Evolutionary conservation across 2,797 vertebrate genomes (phyloP).

Genomic region (Scyliorhinus canicula): DNA sequence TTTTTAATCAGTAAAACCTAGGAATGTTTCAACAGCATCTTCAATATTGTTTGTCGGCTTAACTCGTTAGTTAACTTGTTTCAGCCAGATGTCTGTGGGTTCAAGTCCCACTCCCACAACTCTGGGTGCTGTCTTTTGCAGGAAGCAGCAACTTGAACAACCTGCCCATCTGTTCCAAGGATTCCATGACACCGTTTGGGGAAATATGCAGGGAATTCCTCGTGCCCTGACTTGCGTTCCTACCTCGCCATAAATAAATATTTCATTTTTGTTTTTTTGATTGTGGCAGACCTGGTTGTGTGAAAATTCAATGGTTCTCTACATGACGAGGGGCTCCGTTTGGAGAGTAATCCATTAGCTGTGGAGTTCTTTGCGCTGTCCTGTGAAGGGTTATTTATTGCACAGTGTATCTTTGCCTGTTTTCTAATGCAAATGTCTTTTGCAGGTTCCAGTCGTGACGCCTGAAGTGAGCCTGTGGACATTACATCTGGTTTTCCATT

Average conservation of each 20-base stretch:
- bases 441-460: not conserved
- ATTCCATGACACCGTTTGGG: not conserved
- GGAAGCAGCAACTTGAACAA: not conserved
- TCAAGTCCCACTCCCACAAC: not conserved
- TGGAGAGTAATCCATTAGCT: not conserved
- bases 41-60: not conserved
- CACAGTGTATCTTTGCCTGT: not conserved
- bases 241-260: too few relatives aligned
- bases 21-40: not conserved
- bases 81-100: not conserved
- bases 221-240: not conserved
- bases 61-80: not conserved
- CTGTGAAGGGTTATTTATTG: not conserved
- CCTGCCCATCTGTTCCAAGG: not conserved
- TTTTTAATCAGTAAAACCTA: not conserved
- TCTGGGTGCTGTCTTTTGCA: not conserved
- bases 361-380: not conserved
- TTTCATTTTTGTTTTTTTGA: not conserved
- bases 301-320: not conserved
- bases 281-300: not conserved
- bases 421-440: not conserved
- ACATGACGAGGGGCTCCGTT: not conserved
- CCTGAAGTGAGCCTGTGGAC: not conserved
- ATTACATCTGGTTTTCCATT: not conserved
- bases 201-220: not conserved